These are phyloP conservation scores for Drosophila paramelanica DNA, from an alignment of 2,888 invertebrate genomes.

Conservation along the genomic window DNA sequence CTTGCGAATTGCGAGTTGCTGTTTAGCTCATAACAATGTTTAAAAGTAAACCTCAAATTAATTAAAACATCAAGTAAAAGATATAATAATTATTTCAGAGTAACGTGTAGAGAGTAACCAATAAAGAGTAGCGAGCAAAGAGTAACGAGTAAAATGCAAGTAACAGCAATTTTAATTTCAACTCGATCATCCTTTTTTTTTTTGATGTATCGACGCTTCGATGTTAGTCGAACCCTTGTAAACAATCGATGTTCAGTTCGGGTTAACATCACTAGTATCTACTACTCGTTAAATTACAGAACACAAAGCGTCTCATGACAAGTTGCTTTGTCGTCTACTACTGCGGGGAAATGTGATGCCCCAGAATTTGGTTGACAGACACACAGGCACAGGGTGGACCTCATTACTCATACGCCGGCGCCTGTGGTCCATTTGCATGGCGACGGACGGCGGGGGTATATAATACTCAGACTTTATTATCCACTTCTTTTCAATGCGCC, in stretches of 20 bases:
- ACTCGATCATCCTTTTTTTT: no score
- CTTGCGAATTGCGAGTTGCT: not conserved
- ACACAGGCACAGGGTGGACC: conserved; percentile 20
- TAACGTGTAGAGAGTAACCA: no score
- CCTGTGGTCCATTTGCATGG: conserved; percentile 42
- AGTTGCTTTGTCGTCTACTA: conserved; percentile 9
- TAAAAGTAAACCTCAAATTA: not conserved
- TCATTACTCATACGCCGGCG: conserved; percentile 61
- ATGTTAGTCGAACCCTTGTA: no score
- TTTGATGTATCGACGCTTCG: no score
- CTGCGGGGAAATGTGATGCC: conserved; percentile 3
- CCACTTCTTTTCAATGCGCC: conserved; percentile 61
- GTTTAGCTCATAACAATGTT: not conserved
- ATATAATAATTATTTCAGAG: no score
- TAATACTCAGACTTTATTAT: conserved; percentile 54
- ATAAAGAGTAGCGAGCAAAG: no score
- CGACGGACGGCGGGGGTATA: conserved; percentile 10
- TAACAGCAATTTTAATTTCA: no score
- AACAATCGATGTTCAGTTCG: no score
- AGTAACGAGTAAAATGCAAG: no score
- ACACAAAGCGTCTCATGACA: not conserved
- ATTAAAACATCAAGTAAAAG: no score
- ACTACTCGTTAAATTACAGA: not conserved
- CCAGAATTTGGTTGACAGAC: conserved; percentile 25
- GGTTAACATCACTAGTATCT: no score